Evolutionary conservation across 2,888 invertebrate genomes (phyloP).

Genomic region (Tryphoninae sp.): DNA sequence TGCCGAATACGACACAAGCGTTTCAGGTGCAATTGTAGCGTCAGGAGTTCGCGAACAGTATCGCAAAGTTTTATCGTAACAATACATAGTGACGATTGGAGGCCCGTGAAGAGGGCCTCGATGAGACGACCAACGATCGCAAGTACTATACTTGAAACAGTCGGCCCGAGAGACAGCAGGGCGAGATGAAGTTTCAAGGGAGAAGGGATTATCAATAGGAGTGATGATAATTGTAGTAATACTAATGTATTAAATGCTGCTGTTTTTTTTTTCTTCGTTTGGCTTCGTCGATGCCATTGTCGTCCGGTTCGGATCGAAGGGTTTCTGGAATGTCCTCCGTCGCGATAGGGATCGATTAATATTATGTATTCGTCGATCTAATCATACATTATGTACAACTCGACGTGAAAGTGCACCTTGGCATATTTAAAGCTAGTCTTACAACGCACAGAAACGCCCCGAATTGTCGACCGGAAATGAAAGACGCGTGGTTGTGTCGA

Average conservation of each 20-base stretch:
- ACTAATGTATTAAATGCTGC: constrained; percentile 9
- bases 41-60: constrained; percentile 75
- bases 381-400: constrained; percentile 15
- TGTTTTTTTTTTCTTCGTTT: constrained; percentile 7
- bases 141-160: constrained; percentile 64
- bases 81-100: constrained; percentile 72
- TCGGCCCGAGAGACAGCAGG: not conserved
- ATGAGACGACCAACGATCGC: constrained; percentile 62
- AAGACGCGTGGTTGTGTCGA: not conserved
- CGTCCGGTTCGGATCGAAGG: constrained; percentile 51
- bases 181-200: not conserved
- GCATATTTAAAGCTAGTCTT: constrained; percentile 56
- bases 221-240: not conserved
- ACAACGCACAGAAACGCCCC: constrained; percentile 45
- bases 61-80: constrained; percentile 76
- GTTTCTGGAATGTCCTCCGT: constrained; percentile 50
- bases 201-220: not conserved
- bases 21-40: constrained; percentile 85
- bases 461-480: constrained; percentile 2
- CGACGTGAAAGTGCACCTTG: constrained; percentile 47
- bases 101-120: constrained; percentile 60
- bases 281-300: constrained; percentile 53
- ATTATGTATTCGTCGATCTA: not conserved
- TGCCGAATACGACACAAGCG: constrained; percentile 83
- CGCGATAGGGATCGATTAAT: constrained; percentile 38